Evolutionary conservation across 2,888 invertebrate species (phyloP), one percentile per base, ranked within the genome.

Genomic region (Agrotis segetum): DNA sequence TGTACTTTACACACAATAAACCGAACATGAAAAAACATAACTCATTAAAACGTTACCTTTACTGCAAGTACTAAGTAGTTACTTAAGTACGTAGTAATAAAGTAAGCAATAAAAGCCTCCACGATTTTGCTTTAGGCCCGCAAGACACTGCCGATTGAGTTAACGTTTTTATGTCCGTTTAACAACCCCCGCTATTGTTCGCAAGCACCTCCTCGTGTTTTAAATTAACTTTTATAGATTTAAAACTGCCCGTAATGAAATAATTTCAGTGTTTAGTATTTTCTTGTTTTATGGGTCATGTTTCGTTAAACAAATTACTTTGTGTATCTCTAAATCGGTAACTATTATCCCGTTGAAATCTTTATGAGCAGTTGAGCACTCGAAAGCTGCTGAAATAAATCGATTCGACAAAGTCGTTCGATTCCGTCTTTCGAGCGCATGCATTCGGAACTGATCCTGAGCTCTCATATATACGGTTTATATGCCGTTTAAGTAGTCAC

Each of bases 151-250:
- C 69, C 77, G 82, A 81, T 88, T 84, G 76, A 83, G 83, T 86
- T 82, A 80, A 83, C 77, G 77, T 81, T 85, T 85, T 88, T 82
- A 89, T 80, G 81, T 69, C 71, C 68, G 79, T 83, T 89, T 88
- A 82, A 89, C 83, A 72, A 71, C 81, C 80, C 74, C 72, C 72
- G 65, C 81, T 50, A 77, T 82, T 83, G 80, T 82, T 84, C 77
- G 74, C 71, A 65, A 63, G 67, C 74, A 65, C 68, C 69, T 77
- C 64, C 77, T 79, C 74, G 74, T 65, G 76, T 74, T 68, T 79
- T 53, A 82, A 82, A 84, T 82, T 73, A 69, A 74, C 74, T 77
- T 84, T 72, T 69, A 81, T 73, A 71, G 64, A 73, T 74, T 73
- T 71, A 58, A 75, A 79, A 76, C 73, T 29, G 52, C 44, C 44